These are phyloP conservation scores for Escarpia spicata DNA, from an alignment of 2,888 invertebrate species.

Conservation along the genomic window DNA sequence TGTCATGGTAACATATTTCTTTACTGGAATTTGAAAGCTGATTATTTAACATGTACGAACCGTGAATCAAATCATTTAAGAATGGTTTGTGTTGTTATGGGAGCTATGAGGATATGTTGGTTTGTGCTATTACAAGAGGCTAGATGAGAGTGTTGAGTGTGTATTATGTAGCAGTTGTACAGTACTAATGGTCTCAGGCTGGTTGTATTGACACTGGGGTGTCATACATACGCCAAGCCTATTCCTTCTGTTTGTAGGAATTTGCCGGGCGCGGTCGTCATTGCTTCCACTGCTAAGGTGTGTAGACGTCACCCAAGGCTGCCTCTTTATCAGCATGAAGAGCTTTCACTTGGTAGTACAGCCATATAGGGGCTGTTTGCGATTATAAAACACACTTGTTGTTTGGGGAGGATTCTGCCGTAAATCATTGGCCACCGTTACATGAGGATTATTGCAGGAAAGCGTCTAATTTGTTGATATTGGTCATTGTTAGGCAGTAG, in stretches of 20 bases:
- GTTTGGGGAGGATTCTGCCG: neutral
- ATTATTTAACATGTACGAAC: neutral
- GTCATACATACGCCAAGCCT: constrained; percentile 12
- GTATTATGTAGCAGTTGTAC: neutral
- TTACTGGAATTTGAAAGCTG: neutral
- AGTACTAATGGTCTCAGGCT: constrained; percentile 12
- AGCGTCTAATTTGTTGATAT: neutral
- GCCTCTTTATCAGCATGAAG: neutral
- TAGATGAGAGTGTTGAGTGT: neutral
- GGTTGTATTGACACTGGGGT: constrained; percentile 12
- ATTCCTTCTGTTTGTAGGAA: neutral
- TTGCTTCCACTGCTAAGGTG: neutral
- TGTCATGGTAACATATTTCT: neutral
- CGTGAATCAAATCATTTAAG: neutral
- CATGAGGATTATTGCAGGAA: neutral
- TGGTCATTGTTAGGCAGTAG: neutral
- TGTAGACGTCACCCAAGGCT: neutral
- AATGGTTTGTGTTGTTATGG: neutral
- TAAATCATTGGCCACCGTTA: neutral
- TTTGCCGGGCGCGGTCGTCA: neutral
- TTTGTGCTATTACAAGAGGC: no score
- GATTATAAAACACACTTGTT: neutral
- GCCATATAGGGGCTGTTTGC: neutral
- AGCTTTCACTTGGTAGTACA: neutral
- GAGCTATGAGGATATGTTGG: no score